Base-by-base conservation (phyloP, 2,888 invertebrate species). In the Caenorhabditis auriculariae region DNA sequence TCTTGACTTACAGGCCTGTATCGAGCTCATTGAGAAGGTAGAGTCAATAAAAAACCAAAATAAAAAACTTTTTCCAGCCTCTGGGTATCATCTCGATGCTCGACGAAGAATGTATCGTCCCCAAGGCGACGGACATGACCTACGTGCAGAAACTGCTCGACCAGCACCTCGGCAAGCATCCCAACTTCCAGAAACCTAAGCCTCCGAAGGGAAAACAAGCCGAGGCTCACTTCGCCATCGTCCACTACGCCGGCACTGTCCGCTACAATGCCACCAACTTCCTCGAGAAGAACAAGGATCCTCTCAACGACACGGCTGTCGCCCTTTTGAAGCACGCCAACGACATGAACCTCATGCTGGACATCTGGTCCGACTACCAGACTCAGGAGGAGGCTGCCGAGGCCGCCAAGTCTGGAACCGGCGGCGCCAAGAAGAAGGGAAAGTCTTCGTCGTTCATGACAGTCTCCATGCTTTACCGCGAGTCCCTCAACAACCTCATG, bases 91-190 rank as follows among this genome's bases (percentile, higher is more conserved):
- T 98, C 86, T 96, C 96, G 87, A 98, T 99, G 87, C 92, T 98
- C 88, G 98, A 98, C 87, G 98, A 98, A 89, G 98, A 98, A 88
- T 95, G 94, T 91, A 96, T 98, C 93, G 98, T 98, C 90, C 98
- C 98, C 85, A 98, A 98, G 88, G 96, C 96, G 83, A 91, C 93
- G 81, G 98, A 98, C 85, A 89, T 88, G 86, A 94, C 96, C 85
- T 98, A 96, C 87, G 90, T 91, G 85, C 94, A 96, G 85, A 98
- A 98, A 87, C 87, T 98, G 88, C 92, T 91, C 88, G 91, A 91
- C 88, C 95, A 96, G 87, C 96, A 98, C 86, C 89, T 98, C 48
- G 80, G 80, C 54, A 98, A 98, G 87, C 93, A 93, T 82, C 89
- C 93, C 82, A 93, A 93, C 87, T 94, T 89, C 89, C 87, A 90